Percentiles rank a stretch among this genome's conserved stretches.
These are phyloP conservation scores for Antechinus stuartii DNA, from an alignment of 2,113 vertebrate genomes.

Conservation along the genomic window DNA sequence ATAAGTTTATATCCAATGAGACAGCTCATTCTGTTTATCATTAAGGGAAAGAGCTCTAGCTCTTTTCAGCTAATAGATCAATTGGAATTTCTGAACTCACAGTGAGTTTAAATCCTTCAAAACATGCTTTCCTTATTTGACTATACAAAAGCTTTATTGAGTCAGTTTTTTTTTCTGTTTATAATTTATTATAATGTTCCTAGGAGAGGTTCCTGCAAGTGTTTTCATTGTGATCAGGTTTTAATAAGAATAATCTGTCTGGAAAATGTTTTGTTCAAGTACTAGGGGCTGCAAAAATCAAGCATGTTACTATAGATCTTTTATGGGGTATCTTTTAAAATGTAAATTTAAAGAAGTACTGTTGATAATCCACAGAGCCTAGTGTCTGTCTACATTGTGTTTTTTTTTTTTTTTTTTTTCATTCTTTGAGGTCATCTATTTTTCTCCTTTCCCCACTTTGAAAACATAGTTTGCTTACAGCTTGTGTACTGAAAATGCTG, in stretches of 20 bases:
- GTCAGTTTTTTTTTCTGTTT: conserved; percentile 29
- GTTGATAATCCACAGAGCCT: not conserved
- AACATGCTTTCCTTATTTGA: conserved; percentile 21
- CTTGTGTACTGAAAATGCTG: conserved; percentile 79
- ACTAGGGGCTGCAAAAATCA: not conserved
- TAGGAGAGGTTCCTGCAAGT: conserved; percentile 58
- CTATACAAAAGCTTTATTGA: conserved; percentile 65
- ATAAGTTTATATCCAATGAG: not conserved
- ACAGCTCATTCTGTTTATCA: not conserved
- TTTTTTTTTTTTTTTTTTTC: not conserved
- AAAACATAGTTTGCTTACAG: conserved; percentile 80
- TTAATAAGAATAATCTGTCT: conserved; percentile 76
- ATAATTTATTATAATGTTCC: conserved; percentile 40
- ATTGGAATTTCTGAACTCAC: not conserved
- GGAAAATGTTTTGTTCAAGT: conserved; percentile 53
- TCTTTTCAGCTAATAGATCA: conserved; percentile 27
- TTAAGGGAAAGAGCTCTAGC: not conserved
- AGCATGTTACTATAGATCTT: conserved; percentile 76
- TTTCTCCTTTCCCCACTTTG: conserved; percentile 67
- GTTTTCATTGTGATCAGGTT: conserved; percentile 46
- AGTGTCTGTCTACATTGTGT: not conserved
- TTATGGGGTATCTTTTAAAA: conserved; percentile 65
- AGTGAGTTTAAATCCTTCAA: conserved; percentile 43
- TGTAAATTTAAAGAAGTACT: not conserved
- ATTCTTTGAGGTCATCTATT: not conserved